phyloP scores from a whole-genome alignment of 1,140 invertebrate species.

The Ips typographus region DNA sequence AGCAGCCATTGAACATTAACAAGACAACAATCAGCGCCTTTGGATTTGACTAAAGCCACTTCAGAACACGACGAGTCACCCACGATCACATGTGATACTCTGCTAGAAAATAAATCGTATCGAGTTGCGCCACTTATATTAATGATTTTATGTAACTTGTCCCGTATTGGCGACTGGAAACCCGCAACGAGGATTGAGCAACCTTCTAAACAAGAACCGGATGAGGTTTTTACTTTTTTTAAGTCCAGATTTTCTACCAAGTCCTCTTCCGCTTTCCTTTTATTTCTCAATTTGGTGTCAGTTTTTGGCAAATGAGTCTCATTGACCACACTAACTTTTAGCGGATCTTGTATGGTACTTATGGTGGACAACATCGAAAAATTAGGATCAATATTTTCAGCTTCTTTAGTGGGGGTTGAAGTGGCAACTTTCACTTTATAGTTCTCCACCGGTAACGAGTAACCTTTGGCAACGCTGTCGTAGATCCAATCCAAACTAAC shows the following conservation, averaged over 20 bases:
- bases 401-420: constrained; percentile 59
- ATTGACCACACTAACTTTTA: constrained; percentile 26
- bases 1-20: constrained; percentile 73
- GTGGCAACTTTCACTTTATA: constrained; percentile 57
- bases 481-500: constrained; percentile 71
- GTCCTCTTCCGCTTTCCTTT: constrained; percentile 25
- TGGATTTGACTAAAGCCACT: constrained; percentile 53
- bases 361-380: constrained; percentile 49
- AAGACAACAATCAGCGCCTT: constrained; percentile 56
- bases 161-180: constrained; percentile 62
- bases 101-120: constrained; percentile 71
- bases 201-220: constrained; percentile 80
- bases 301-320: background rate
- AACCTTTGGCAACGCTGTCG: constrained; percentile 72
- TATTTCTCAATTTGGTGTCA: background rate
- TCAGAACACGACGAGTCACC: constrained; percentile 60
- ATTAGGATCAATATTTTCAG: constrained; percentile 49
- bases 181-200: constrained; percentile 74
- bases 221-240: constrained; percentile 62
- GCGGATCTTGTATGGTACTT: background rate
- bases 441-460: constrained; percentile 66
- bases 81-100: constrained; percentile 78
- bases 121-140: constrained; percentile 80
- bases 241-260: constrained; percentile 62
- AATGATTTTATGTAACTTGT: constrained; percentile 76